Percentiles rank a stretch among this genome's conserved stretches.
phyloP scores from a whole-genome alignment of 2,888 invertebrate genomes.

The Alloscopus bannaensis region DNA sequence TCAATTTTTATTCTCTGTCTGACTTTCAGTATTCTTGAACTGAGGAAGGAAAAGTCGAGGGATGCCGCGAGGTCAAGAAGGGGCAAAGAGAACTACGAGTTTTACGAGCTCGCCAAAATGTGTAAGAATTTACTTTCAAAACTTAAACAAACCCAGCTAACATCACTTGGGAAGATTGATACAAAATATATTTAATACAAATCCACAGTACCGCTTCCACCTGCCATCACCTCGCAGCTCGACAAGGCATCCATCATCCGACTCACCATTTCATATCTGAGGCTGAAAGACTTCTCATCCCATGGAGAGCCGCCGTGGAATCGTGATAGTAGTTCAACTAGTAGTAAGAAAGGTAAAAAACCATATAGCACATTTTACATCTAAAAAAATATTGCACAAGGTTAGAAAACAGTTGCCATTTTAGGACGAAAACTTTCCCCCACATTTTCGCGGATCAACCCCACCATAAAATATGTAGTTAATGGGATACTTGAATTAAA shows the following conservation, averaged over 20 bases:
- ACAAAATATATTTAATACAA: not conserved
- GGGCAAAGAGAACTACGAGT: conserved; percentile 97
- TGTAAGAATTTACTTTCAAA: conserved; percentile 69
- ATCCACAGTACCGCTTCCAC: conserved; percentile 83
- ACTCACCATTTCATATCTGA: conserved; percentile 96
- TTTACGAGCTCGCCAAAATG: conserved; percentile 97
- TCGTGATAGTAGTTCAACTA: conserved; percentile 76
- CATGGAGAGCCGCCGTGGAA: conserved; percentile 97
- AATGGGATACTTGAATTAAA: no score
- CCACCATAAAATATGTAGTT: no score
- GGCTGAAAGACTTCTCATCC: conserved; percentile 94
- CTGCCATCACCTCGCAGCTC: conserved; percentile 91
- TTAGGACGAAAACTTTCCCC: no score
- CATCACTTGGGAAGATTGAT: not conserved
- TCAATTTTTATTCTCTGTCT: conserved; percentile 63
- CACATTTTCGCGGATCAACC: no score
- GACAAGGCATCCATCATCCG: conserved; percentile 94
- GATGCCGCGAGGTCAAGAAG: conserved; percentile 94
- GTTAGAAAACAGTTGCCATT: not conserved
- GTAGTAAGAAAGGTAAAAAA: conserved; percentile 71
- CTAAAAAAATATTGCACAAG: not conserved
- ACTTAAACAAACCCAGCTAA: not conserved
- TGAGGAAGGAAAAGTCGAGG: conserved; percentile 94
- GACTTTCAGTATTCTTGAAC: conserved; percentile 93
- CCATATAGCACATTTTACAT: not conserved